Percentiles rank a stretch among this genome's conserved stretches.
These are phyloP conservation scores for Sesamia inferens DNA, from an alignment of 2,888 invertebrate species.

Conservation along the genomic window DNA sequence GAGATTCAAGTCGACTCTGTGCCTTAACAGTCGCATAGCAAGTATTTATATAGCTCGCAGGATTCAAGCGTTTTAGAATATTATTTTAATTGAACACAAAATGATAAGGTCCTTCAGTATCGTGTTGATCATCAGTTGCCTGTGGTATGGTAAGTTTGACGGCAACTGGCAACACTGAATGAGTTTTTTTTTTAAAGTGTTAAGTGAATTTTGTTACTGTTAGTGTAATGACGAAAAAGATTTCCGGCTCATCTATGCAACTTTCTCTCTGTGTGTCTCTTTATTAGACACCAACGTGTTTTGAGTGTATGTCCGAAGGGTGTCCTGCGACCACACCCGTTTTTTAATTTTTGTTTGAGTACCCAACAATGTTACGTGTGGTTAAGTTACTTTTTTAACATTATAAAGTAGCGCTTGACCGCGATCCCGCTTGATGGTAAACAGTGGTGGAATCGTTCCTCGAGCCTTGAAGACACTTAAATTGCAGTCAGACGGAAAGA, in stretches of 20 bases:
- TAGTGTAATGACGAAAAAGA: neutral
- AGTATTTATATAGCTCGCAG: slow-evolving; percentile 22
- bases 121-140: slow-evolving; percentile 6
- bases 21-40: slow-evolving; percentile 29
- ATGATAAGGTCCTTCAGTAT: slow-evolving; percentile 22
- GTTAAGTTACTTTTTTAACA: too few relatives aligned
- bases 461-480: too few relatives aligned
- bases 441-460: too few relatives aligned
- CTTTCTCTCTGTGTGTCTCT: neutral
- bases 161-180: neutral
- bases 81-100: slow-evolving; percentile 7
- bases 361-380: too few relatives aligned
- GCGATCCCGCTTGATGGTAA: too few relatives aligned
- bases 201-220: neutral
- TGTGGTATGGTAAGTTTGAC: slow-evolving; percentile 38
- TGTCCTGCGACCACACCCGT: neutral
- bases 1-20: neutral
- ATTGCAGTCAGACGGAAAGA: too few relatives aligned
- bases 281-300: neutral
- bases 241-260: neutral
- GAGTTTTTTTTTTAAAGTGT: neutral
- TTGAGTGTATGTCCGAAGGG: neutral
- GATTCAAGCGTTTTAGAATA: slow-evolving; percentile 23
- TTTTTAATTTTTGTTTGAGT: neutral
- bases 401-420: too few relatives aligned